Conservation (phyloP, 2,888 invertebrate species). For the Lordiphosa fenestrarum region DNA sequence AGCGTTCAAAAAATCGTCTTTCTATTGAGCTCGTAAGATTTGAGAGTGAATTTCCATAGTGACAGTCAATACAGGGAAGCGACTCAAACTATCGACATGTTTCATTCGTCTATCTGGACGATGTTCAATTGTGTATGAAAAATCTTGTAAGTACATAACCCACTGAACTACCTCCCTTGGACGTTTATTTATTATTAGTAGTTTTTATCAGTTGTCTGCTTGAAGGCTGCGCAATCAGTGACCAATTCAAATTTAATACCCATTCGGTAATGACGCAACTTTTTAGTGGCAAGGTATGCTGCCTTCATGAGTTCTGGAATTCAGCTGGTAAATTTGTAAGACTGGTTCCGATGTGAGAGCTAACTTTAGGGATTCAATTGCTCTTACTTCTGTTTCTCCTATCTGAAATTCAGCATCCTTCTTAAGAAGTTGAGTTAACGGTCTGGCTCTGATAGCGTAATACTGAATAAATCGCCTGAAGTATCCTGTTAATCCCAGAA, state of each 20-base stretch:
- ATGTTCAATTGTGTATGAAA: too few relatives aligned
- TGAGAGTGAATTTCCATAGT: constrained; percentile 15
- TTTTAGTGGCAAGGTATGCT: constrained; percentile 26
- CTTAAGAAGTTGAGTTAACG: background rate
- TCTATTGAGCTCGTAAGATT: constrained; percentile 18
- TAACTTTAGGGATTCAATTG: background rate
- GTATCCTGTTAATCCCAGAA: background rate
- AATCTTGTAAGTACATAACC: constrained; percentile 37
- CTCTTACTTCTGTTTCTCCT: too few relatives aligned
- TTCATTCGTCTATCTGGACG: constrained; percentile 27
- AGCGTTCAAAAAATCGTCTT: constrained; percentile 16
- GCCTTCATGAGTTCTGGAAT: background rate
- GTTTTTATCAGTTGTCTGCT: too few relatives aligned
- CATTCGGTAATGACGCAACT: constrained; percentile 51
- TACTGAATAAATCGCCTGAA: background rate
- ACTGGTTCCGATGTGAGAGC: too few relatives aligned
- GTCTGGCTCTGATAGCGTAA: background rate
- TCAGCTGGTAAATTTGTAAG: too few relatives aligned
- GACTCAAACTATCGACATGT: constrained; percentile 33
- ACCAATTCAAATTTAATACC: constrained; percentile 33
- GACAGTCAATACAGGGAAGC: constrained; percentile 25
- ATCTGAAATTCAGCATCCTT: background rate
- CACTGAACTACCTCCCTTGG: too few relatives aligned
- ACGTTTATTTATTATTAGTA: too few relatives aligned
- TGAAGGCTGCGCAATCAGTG: too few relatives aligned